Evolutionary conservation across 2,113 vertebrate genomes (phyloP).

Genomic region (Podilymbus podiceps): DNA sequence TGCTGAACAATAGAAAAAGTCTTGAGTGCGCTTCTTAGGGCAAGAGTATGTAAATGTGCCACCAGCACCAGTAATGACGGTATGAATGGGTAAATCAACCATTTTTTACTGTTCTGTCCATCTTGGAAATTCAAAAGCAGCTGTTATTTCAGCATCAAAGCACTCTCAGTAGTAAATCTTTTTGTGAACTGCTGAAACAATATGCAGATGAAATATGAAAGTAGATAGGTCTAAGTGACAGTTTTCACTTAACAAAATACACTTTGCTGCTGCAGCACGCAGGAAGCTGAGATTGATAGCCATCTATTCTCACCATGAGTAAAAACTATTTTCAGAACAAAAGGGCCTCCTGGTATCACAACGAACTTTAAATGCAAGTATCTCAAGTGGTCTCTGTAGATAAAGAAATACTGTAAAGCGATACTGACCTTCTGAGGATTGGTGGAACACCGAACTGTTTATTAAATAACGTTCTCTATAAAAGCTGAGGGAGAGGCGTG

Average conservation of each 20-base stretch:
- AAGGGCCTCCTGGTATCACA: neutral
- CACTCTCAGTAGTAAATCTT: neutral
- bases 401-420: neutral
- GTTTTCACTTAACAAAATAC: neutral
- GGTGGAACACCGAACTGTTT: neutral
- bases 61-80: neutral
- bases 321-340: neutral
- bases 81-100: neutral
- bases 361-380: neutral
- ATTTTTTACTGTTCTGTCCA: neutral
- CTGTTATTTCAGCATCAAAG: neutral
- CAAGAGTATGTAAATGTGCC: neutral
- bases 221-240: neutral
- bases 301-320: neutral
- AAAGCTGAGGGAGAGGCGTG: neutral
- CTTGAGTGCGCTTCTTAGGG: neutral
- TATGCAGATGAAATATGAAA: neutral
- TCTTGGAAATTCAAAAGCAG: neutral
- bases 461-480: neutral
- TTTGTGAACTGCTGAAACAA: neutral
- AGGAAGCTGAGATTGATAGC: neutral
- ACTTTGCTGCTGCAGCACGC: neutral
- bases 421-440: neutral
- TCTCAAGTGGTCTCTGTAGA: neutral
- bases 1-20: neutral